Base-by-base conservation (phyloP, 2,797 vertebrate genomes). In the Miichthys miiuy region DNA sequence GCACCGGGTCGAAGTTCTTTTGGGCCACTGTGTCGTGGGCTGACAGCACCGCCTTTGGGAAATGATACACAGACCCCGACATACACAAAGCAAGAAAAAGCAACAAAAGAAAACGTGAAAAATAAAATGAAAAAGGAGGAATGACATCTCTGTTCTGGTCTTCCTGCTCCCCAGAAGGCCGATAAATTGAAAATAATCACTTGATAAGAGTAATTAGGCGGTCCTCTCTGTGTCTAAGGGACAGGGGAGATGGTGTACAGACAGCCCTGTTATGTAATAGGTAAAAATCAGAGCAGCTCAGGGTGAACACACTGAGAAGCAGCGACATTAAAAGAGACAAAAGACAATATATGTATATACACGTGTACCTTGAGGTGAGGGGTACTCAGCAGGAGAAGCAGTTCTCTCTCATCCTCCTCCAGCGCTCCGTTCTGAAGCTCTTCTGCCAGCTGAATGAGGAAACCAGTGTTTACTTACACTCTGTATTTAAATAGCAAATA, bases 11-110 rank as follows among this genome's bases (percentile, higher is more conserved):
- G 66, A 99, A 99, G 73, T 97, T 97, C 95, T 99, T 98, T 90
- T 97, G 97, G 63, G 97, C 97, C 56, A 99, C 97, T 0, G 96
- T 98, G 92, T 99, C 97, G 0, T 99, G 97, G 1, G 97, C 97
- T n/a, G 96, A 91, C 80, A 98, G 95, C 88, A 99, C 94, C 18
- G 97, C 97, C 97, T 98, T 52, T 12, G 51, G 1, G 25, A 55
- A 61, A 25, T 21, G 1, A 77, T 5, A 62, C n/a, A 74, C 18
- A 57, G 3, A 64, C 18, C 30, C 30, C 30, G 7, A 30, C 30
- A 5, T 30, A 30, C 6, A 6, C 30, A 30, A 34, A 18, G 8
- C 4, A 21, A 42, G 11, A 23, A 51, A 41, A 14, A 20, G 4
- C 0, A 23, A 48, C 0, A 38, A 25, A 61, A 21, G n/a, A 30